Conservation (phyloP, 2,797 vertebrate genomes). For the Tauraco hartlaubi region DNA sequence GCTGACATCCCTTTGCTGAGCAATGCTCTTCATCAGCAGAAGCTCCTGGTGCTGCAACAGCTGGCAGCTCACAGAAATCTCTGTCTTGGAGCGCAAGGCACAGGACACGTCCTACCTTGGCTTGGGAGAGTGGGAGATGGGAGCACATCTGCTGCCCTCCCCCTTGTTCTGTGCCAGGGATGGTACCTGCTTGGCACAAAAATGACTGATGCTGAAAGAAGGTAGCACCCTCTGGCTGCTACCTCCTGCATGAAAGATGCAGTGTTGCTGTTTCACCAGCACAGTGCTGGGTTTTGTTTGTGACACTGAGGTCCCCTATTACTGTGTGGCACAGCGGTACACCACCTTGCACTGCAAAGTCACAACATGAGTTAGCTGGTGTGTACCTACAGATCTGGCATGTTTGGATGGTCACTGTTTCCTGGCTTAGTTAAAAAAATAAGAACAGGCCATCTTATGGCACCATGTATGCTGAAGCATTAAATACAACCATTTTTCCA, state of each 20-base stretch:
- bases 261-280: background rate
- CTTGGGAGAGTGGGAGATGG: background rate
- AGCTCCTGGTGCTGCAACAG: background rate
- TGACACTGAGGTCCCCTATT: background rate
- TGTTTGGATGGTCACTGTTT: conserved; percentile 12
- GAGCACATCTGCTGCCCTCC: background rate
- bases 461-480: background rate
- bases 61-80: background rate
- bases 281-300: background rate
- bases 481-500: conserved; percentile 20
- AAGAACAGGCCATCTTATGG: conserved; percentile 14
- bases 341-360: background rate
- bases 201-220: background rate
- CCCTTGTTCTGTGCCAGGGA: background rate
- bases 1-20: background rate
- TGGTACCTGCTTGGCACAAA: background rate
- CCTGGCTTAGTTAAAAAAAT: conserved; percentile 2
- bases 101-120: background rate
- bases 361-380: background rate
- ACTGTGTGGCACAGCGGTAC: background rate
- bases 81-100: background rate
- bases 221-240: background rate
- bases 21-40: background rate
- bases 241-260: background rate
- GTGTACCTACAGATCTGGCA: background rate